phyloP scores from a whole-genome alignment of 2,888 invertebrate genomes.

The Acrobasis consociella region DNA sequence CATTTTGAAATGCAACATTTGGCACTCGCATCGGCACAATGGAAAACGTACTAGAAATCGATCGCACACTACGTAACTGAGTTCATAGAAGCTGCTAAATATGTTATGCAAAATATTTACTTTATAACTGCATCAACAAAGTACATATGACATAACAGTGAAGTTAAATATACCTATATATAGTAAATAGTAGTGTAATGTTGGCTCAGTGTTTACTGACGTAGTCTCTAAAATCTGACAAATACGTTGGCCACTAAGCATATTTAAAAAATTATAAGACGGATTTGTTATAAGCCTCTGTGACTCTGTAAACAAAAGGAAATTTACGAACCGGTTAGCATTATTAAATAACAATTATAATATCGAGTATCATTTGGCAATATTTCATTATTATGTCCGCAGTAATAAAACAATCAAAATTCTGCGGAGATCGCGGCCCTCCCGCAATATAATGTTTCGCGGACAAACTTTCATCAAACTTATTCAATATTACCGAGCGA shows the following conservation, averaged over 20 bases:
- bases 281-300: too few species aligned
- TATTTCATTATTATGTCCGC: conserved; percentile 32
- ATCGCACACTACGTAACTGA: neutral
- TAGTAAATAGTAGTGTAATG: too few species aligned
- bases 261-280: too few species aligned
- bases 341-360: conserved; percentile 20
- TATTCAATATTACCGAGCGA: conserved; percentile 73
- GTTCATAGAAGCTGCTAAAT: neutral
- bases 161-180: too few species aligned
- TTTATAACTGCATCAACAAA: too few species aligned
- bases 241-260: too few species aligned
- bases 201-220: too few species aligned
- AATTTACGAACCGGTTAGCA: neutral
- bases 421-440: conserved; percentile 57
- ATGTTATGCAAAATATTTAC: neutral
- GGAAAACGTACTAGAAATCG: neutral
- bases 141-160: too few species aligned
- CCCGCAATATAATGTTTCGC: conserved; percentile 77
- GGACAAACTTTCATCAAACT: conserved; percentile 72
- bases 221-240: too few species aligned
- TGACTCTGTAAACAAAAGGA: too few species aligned
- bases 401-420: conserved; percentile 72
- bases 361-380: conserved; percentile 1
- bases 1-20: conserved; percentile 8
- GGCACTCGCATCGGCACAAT: neutral